phyloP scores from a whole-genome alignment of 1,140 invertebrate genomes.

The Aphis craccivora region DNA sequence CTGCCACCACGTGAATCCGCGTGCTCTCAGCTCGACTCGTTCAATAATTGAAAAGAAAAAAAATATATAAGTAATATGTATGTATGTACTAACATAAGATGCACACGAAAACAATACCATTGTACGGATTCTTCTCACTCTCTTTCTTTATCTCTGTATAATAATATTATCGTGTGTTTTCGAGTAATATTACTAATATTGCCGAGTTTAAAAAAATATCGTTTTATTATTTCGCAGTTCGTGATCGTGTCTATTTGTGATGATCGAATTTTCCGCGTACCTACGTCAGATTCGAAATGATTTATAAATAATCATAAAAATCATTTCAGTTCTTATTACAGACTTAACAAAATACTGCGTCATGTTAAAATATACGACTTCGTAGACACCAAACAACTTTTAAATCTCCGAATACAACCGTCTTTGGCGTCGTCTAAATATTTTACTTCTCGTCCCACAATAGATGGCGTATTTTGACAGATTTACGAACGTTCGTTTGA shows the following conservation, averaged over 20 bases:
- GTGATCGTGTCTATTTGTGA: background rate
- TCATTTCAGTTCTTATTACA: background rate
- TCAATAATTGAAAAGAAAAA: constrained; percentile 14
- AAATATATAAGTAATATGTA: background rate
- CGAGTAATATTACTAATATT: background rate
- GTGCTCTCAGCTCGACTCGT: background rate
- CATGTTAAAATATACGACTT: background rate
- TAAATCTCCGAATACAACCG: background rate
- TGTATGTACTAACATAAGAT: background rate
- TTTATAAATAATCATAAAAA: background rate
- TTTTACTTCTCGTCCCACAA: background rate
- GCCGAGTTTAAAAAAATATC: background rate
- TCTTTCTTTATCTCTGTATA: background rate
- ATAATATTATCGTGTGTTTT: background rate
- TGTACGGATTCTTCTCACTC: constrained; percentile 28
- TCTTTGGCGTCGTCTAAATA: background rate
- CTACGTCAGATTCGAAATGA: background rate
- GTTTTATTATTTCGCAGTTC: background rate
- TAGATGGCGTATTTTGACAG: background rate
- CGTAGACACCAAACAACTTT: background rate
- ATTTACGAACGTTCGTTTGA: background rate
- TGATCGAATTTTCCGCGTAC: background rate
- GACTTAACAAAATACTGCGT: background rate
- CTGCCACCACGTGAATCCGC: constrained; percentile 18
- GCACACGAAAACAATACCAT: constrained; percentile 30